Evolutionary conservation across 1,140 invertebrate species (phyloP).

Genomic region (Pogonomyrmex barbatus): DNA sequence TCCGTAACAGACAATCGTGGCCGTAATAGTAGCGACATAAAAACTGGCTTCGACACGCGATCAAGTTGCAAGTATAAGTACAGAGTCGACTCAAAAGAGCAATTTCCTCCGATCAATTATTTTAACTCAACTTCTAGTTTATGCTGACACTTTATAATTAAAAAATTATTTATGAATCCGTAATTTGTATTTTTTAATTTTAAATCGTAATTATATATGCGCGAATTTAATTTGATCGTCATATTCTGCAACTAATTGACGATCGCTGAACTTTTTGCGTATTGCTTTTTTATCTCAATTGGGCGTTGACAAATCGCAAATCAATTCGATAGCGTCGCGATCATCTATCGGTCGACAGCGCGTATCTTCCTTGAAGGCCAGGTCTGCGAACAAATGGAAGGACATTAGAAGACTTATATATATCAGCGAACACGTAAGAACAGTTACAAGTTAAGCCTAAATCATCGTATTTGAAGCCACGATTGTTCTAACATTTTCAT

Average conservation of each 20-base stretch:
- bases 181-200: not conserved
- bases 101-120: slow-evolving; percentile 1
- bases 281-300: not conserved
- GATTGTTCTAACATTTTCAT: not conserved
- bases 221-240: not conserved
- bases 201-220: not conserved
- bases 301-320: slow-evolving; percentile 10
- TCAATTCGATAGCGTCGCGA: not conserved
- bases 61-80: slow-evolving; percentile 20
- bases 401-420: not conserved
- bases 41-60: slow-evolving; percentile 31
- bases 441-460: not conserved
- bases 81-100: not conserved
- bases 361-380: slow-evolving; percentile 22
- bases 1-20: slow-evolving; percentile 12
- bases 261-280: not conserved
- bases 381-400: slow-evolving; percentile 6
- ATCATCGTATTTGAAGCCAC: not conserved
- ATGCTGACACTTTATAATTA: not conserved
- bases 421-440: slow-evolving; percentile 3
- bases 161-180: not conserved
- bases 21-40: slow-evolving; percentile 23
- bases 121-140: not conserved
- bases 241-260: not conserved
- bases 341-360: not conserved